A percentile compares a stretch with the other conserved stretches of the same genome.
Evolutionary conservation across 1,140 invertebrate species (phyloP).

Genomic region (Musca domestica): DNA sequence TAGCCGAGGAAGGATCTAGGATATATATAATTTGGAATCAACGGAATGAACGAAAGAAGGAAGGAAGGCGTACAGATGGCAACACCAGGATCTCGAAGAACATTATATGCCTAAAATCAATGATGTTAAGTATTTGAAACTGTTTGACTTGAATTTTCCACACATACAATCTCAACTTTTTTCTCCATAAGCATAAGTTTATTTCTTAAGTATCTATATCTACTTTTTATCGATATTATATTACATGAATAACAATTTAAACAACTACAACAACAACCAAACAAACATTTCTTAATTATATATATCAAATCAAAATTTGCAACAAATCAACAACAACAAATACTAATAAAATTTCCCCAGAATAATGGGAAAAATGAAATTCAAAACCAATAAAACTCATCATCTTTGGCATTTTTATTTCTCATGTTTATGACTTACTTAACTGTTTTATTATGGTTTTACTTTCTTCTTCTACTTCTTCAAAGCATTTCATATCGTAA

Average conservation of each 20-base stretch:
- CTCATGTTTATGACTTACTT: too few relatives aligned
- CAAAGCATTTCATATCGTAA: too few relatives aligned
- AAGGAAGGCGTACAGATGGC: too few relatives aligned
- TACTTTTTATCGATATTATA: slow-evolving; percentile 1
- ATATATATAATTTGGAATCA: too few relatives aligned
- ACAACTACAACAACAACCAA: slow-evolving; percentile 8
- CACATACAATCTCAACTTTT: not conserved
- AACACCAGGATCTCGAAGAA: not conserved
- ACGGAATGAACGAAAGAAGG: not conserved
- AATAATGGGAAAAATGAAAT: too few relatives aligned
- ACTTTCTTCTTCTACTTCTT: too few relatives aligned
- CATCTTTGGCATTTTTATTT: too few relatives aligned
- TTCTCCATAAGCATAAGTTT: slow-evolving; percentile 9
- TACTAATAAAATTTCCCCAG: not conserved
- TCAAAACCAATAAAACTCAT: too few relatives aligned
- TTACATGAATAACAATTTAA: not conserved
- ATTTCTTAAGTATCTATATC: slow-evolving; percentile 12
- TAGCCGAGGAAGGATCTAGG: too few relatives aligned
- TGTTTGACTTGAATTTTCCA: too few relatives aligned
- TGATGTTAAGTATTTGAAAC: slow-evolving; percentile 9
- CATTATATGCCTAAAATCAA: not conserved
- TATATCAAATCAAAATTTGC: slow-evolving; percentile 11
- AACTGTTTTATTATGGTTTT: too few relatives aligned
- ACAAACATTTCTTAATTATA: slow-evolving; percentile 16
- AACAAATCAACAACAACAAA: slow-evolving; percentile 4